Evolutionary conservation across 1,140 invertebrate species (phyloP), one percentile per base, ranked within the genome.

Genomic region (Eueides isabella): DNA sequence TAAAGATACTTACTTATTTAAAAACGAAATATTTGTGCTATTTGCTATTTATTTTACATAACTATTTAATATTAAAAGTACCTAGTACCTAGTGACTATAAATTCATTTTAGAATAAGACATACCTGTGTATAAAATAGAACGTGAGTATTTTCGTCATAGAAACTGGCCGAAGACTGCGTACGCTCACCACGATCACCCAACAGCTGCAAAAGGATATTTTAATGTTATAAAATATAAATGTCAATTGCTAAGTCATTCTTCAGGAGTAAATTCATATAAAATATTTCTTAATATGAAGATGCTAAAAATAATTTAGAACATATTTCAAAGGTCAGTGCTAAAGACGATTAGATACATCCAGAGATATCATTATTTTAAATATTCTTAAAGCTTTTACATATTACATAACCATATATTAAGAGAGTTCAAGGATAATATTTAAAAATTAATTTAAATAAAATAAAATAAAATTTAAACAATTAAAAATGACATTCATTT

Each of bases 61-160:
- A n/a, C n/a, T n/a, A n/a, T n/a, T n/a, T n/a, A n/a, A n/a, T n/a
- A n/a, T n/a, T n/a, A n/a, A n/a, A n/a, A n/a, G n/a, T n/a, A n/a
- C n/a, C n/a, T n/a, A n/a, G n/a, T n/a, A n/a, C n/a, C n/a, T n/a
- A n/a, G n/a, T n/a, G n/a, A n/a, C n/a, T n/a, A n/a, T n/a, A n/a
- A n/a, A n/a, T n/a, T n/a, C n/a, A n/a, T n/a, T n/a, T n/a, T n/a
- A n/a, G n/a, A n/a, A n/a, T n/a, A n/a, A n/a, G n/a, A n/a, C 29
- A 11, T 30, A 96, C 94, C 84, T 97, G 95, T 9, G 96, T 96
- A 81, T 97, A 97, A 84, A 97, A 96, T 1, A 97, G 91, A 11
- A 97, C 95, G 9, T 95, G 95, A 1, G 95, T 96, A 65, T 95
- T 95, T 35, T 95, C 94, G 79, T 97, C 96, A 72, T 96, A 94